These are phyloP conservation scores for Todiramphus saurophagus DNA, from an alignment of 2,113 vertebrate species.

Conservation along the genomic window DNA sequence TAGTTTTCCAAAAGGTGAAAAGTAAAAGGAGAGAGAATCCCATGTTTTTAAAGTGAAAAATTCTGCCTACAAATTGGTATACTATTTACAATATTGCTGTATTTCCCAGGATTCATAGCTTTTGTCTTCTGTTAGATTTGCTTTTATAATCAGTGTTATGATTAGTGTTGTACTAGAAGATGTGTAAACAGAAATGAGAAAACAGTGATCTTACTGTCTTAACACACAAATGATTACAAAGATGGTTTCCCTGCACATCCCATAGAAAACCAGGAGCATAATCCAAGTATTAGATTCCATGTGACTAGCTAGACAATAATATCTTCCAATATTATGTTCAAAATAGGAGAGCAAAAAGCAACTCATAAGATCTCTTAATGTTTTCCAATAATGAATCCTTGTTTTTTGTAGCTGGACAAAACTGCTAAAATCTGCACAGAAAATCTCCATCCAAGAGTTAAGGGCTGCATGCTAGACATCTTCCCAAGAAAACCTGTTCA, in stretches of 20 bases:
- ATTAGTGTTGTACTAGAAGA: neutral
- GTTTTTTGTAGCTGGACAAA: neutral
- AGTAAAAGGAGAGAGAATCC: neutral
- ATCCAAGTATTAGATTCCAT: neutral
- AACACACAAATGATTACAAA: neutral
- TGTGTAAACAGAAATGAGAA: neutral
- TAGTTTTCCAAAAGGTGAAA: neutral
- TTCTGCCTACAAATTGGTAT: neutral
- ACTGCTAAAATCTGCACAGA: neutral
- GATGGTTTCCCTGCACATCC: neutral
- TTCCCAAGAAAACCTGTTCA: neutral
- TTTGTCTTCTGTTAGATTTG: neutral
- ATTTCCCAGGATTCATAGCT: neutral
- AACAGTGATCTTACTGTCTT: neutral
- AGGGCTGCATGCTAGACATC: neutral
- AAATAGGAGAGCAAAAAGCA: neutral
- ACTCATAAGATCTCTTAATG: neutral
- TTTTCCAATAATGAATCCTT: neutral
- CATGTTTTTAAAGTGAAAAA: neutral
- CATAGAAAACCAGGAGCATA: neutral
- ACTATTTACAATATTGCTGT: neutral
- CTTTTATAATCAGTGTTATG: neutral
- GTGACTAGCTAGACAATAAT: neutral
- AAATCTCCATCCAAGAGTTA: neutral
- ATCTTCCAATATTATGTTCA: neutral